Evolutionary conservation across 2,888 invertebrate genomes (phyloP), one percentile per base, ranked within the genome.

Genomic region (Colletes collaris): DNA sequence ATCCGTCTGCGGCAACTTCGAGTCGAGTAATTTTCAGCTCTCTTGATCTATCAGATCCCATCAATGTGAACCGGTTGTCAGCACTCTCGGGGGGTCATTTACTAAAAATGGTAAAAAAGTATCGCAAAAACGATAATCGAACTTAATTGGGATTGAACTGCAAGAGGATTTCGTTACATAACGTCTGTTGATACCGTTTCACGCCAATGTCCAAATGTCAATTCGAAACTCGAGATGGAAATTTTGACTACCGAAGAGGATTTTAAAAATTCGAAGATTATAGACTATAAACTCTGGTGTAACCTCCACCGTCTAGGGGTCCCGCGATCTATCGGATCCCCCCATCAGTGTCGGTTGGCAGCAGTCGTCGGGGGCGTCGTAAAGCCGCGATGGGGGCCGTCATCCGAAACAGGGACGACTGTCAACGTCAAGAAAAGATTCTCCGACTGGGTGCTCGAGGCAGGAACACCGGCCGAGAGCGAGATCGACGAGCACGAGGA

Each of bases 401-500:
- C 44, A 7, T 6, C 44, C 44, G 10, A 46, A 46, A 46, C 44
- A 46, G 27, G 50, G 40, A n/a, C 60, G 66, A 46, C 37, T 56
- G 76, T 76, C 56, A 63, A 63, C 75, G 27, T 58, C 40, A 8
- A 10, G 35, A 10, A 13, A 55, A 53, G 67, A 44, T 59, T 70
- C 40, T 40, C n/a, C 10, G 16, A 10, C 8, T 37, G 7, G 37
- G n/a, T 49, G 10, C 53, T 53, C n/a, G 58, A 55, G 37, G 55
- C n/a, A 73, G n/a, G 70, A 67, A 27, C 35, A 44, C n/a, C 49
- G 40, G 59, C 58, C 27, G 19, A 59, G 59, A 52, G 70, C 40
- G 49, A 59, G 78, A 59, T 56, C 49, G 64, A 58, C 46, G n/a
- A 49, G 62, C 35, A 64, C 65, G 62, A 62, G 60, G 52, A 64